These are phyloP conservation scores for Erythrocercus mccallii DNA, from an alignment of 2,113 vertebrate species.

Conservation along the genomic window DNA sequence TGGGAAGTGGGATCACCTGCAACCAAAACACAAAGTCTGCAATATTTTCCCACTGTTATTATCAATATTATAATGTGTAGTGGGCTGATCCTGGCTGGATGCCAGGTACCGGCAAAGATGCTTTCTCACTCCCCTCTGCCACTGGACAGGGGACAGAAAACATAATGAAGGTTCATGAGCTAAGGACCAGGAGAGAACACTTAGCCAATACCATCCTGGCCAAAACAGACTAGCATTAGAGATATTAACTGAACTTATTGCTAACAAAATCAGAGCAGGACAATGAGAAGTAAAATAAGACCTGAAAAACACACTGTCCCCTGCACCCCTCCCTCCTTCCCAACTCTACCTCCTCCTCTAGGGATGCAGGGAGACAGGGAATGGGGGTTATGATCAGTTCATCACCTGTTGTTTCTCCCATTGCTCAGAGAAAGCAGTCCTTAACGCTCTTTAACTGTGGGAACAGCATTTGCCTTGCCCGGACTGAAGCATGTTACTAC, in stretches of 20 bases:
- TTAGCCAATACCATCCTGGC: neutral
- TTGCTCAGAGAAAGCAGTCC: neutral
- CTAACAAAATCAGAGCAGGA: neutral
- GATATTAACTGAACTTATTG: neutral
- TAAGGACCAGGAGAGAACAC: neutral
- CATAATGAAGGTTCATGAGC: neutral
- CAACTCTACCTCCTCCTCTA: neutral
- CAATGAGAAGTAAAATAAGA: neutral
- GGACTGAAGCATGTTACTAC: neutral
- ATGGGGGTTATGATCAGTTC: neutral
- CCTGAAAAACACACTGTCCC: too few relatives aligned
- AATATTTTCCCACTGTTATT: neutral
- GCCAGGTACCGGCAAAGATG: neutral
- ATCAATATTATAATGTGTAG: neutral
- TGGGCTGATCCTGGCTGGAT: neutral
- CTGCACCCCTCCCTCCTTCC: neutral
- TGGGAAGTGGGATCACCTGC: conserved; percentile 79
- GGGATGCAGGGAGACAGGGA: neutral
- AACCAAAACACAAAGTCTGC: conserved; percentile 4
- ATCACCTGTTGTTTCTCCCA: rapidly evolving
- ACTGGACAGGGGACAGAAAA: neutral
- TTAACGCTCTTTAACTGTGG: neutral
- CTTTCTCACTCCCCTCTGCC: neutral
- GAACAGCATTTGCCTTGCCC: neutral
- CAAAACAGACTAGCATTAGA: neutral